A percentile compares a stretch with the other conserved stretches of the same genome.
These are phyloP conservation scores for Misgurnus anguillicaudatus DNA, from an alignment of 2,113 vertebrate species.

Conservation along the genomic window DNA sequence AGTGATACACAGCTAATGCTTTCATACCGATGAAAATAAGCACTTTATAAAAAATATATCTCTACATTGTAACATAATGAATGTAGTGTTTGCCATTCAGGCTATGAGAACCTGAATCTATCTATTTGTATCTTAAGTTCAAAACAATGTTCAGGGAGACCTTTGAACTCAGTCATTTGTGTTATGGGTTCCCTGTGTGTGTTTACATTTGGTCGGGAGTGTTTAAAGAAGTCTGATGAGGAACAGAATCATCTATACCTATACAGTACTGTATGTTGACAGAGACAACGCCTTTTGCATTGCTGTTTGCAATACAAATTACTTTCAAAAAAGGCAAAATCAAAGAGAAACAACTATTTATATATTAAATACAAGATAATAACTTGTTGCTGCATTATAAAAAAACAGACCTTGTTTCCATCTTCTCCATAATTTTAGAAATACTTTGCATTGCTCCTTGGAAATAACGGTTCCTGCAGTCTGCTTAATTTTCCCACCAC, in stretches of 20 bases:
- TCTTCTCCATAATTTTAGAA: neutral
- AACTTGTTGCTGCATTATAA: neutral
- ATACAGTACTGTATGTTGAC: neutral
- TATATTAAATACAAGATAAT: neutral
- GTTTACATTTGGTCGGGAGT: constrained; percentile 50
- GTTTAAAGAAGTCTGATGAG: constrained; percentile 34
- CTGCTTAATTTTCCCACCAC: constrained; percentile 5
- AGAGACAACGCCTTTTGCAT: neutral
- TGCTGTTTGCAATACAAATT: constrained; percentile 2
- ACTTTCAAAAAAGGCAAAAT: neutral
- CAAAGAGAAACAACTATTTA: neutral
- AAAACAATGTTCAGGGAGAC: constrained; percentile 50
- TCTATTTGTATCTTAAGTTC: constrained; percentile 4
- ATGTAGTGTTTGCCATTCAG: constrained; percentile 68
- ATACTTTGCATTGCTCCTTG: neutral
- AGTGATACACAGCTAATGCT: constrained; percentile 58
- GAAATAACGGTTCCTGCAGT: neutral
- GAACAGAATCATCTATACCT: neutral
- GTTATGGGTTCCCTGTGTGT: neutral
- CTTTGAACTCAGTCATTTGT: constrained; percentile 47
- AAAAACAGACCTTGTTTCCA: neutral
- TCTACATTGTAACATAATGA: constrained; percentile 78
- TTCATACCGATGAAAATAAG: constrained; percentile 66
- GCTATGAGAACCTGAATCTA: constrained; percentile 43
- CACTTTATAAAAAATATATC: constrained; percentile 75